These are phyloP conservation scores for Yponomeuta plumbellus DNA, from an alignment of 2,888 invertebrate species.

Conservation along the genomic window DNA sequence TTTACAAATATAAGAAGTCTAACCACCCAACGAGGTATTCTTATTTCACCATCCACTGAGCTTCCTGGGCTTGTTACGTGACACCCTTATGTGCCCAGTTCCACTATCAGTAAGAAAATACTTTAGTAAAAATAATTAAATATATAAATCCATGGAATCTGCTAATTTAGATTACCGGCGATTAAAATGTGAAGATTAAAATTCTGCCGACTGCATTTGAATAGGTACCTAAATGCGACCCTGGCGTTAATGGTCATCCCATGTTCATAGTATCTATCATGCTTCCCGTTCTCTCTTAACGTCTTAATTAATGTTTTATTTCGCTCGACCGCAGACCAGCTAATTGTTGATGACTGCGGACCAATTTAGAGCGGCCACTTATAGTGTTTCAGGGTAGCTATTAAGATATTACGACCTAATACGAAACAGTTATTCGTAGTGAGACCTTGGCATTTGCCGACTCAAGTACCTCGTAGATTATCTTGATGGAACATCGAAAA, in stretches of 20 bases:
- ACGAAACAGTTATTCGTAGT: not conserved
- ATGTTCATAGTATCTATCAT: not conserved
- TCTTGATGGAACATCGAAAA: not conserved
- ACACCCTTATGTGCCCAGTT: too few species aligned
- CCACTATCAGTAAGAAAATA: too few species aligned
- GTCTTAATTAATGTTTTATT: conserved; percentile 8
- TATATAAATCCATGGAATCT: too few species aligned
- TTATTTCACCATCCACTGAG: too few species aligned
- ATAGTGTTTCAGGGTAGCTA: not conserved
- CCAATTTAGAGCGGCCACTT: conserved; percentile 30
- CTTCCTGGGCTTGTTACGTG: too few species aligned
- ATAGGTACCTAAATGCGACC: not conserved
- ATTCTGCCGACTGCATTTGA: not conserved
- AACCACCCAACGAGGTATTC: too few species aligned
- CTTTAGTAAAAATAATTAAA: too few species aligned
- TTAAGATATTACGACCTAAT: conserved; percentile 4
- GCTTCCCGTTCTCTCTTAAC: conserved; percentile 3
- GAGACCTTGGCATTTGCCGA: not conserved
- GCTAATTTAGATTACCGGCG: too few species aligned
- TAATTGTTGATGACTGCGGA: conserved; percentile 39
- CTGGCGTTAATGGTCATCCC: not conserved
- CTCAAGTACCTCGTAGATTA: not conserved
- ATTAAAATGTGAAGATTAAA: too few species aligned
- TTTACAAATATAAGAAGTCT: too few species aligned
- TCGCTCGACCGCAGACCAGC: not conserved